A percentile compares a stretch with the other conserved stretches of the same genome.
These are phyloP conservation scores for Gastrophryne carolinensis DNA, from an alignment of 2,797 vertebrate genomes.

Conservation along the genomic window DNA sequence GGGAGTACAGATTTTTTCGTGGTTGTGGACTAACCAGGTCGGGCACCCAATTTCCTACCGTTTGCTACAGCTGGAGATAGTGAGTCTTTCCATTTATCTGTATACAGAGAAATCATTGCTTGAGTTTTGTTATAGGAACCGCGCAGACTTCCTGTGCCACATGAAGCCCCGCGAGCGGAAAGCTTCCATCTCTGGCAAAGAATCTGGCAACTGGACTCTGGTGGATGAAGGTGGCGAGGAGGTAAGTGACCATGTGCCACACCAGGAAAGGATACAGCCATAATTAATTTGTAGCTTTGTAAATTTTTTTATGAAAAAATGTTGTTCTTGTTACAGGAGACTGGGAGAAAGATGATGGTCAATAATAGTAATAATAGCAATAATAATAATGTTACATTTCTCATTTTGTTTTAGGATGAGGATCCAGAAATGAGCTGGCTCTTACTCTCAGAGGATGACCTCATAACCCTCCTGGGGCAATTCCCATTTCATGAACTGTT, in stretches of 20 bases:
- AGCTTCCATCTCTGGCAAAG: constrained; percentile 73
- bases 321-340: no score
- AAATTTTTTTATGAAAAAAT: no score
- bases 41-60: no score
- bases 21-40: no score
- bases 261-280: no score
- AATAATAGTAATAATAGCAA: background rate
- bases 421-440: constrained; percentile 93
- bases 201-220: constrained; percentile 90
- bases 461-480: constrained; percentile 87
- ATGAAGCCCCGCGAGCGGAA: constrained; percentile 87
- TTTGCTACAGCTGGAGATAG: no score
- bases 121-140: constrained; percentile 73
- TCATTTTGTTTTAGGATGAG: constrained; percentile 77
- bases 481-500: constrained; percentile 95
- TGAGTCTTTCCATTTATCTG: no score
- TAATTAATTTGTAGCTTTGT: no score
- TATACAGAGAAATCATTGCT: background rate
- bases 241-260: no score
- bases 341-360: no score
- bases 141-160: constrained; percentile 86
- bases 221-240: constrained; percentile 98
- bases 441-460: constrained; percentile 90
- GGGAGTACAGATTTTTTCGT: no score
- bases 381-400: background rate